Evolutionary conservation across 2,888 invertebrate genomes (phyloP), one percentile per base, ranked within the genome.

Genomic region (Epirrhoe tristata): DNA sequence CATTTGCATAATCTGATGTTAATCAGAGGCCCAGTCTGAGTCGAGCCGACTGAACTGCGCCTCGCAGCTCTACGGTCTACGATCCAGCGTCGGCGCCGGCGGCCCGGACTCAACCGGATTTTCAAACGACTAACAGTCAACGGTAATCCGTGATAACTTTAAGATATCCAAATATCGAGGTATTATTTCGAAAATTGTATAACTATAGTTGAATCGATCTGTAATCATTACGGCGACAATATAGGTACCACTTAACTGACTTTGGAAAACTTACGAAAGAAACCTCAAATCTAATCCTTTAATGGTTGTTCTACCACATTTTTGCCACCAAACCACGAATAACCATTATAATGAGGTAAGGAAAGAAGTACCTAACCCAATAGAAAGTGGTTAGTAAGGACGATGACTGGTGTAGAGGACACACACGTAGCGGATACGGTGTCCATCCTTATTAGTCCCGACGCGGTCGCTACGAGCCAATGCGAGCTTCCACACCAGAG

Each of bases 1-100:
- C 87, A 93, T 93, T 93, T 92, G 91, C 92, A 93, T 93, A 93
- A 91, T 92, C 93, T 90, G 93, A 93, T 93, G 91, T 87, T 92
- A 93, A 92, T 93, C 93, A 92, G 90, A 91, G 86, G 86, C 83
- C 81, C 84, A 80, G 63, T 50, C 84, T 82, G 62, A 54, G 61
- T 48, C 63, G 63, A 60, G 48, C 34, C 64, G 61, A 50, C 63
- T 48, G 58, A 50, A 52, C 32, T 24, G 55, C 62, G 72, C 67
- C 73, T 67, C 63, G 57, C 16, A 66, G 60, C 61, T 64, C 66
- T 53, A 36, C 17, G 68, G 39, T 64, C 63, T 69, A 65, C 67
- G 56, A 65, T 36, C 10, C 39, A 43, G 39, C 39, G 39, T n/a
- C 39, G 2, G 4, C 17, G 17, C 17, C 53, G 34, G 14, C 46